Evolutionary conservation across 2,113 vertebrate species (phyloP).

Genomic region (Platichthys stellatus): DNA sequence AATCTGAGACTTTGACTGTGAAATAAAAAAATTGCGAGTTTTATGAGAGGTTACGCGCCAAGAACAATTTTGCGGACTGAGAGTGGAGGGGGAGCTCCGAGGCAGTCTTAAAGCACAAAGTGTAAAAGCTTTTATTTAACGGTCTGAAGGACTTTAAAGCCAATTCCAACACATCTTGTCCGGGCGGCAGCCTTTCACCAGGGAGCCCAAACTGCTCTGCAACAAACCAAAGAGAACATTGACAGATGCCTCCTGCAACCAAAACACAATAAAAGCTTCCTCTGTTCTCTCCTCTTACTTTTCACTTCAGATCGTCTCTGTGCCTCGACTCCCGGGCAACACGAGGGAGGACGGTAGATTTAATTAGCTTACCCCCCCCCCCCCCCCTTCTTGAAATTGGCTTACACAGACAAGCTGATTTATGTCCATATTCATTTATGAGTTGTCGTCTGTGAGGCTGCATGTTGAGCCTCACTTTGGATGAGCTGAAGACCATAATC

Average conservation of each 20-base stretch:
- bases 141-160: slow-evolving; percentile 14
- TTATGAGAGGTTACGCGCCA: slow-evolving; percentile 26
- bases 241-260: slow-evolving; percentile 8
- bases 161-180: slow-evolving; percentile 24
- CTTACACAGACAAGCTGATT: slow-evolving; percentile 61
- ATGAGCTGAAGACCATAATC: slow-evolving; percentile 71
- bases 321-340: background rate
- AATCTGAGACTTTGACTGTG: slow-evolving; percentile 23
- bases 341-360: slow-evolving; percentile 35
- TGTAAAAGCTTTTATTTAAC: slow-evolving; percentile 28
- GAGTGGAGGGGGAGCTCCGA: background rate
- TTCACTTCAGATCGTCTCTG: background rate
- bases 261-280: slow-evolving; percentile 26
- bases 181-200: slow-evolving; percentile 13
- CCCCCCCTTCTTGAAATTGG: slow-evolving; percentile 32
- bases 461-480: slow-evolving; percentile 63
- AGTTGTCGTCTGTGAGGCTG: slow-evolving; percentile 63
- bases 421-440: slow-evolving; percentile 60
- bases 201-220: slow-evolving; percentile 7
- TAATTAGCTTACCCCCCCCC: slow-evolving; percentile 25
- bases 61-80: slow-evolving; percentile 14
- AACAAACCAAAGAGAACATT: slow-evolving; percentile 32
- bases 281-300: slow-evolving; percentile 11
- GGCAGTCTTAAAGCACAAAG: slow-evolving; percentile 15
- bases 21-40: slow-evolving; percentile 31